phyloP scores from a whole-genome alignment of 2,113 vertebrate species.

The Callithrix jacchus region DNA sequence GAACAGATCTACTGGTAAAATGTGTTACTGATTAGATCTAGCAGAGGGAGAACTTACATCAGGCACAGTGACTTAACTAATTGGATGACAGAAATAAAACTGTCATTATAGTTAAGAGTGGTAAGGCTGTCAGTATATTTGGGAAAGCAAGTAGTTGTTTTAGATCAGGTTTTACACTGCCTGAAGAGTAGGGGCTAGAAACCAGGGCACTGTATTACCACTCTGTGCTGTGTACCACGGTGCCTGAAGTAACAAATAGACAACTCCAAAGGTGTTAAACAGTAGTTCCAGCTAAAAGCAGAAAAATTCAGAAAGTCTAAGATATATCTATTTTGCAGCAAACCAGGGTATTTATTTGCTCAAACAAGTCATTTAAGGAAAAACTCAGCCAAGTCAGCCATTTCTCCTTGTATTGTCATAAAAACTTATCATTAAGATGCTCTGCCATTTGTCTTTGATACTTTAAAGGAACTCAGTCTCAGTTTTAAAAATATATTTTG shows the following conservation, averaged over 20 bases:
- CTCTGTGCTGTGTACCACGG: neutral
- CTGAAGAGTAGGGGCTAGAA: neutral
- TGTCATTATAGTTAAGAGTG: neutral
- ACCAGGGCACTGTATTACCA: neutral
- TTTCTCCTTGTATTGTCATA: neutral
- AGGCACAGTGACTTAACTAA: neutral
- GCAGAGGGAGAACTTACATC: neutral
- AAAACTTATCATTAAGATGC: neutral
- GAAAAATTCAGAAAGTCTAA: neutral
- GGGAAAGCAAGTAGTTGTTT: constrained; percentile 8
- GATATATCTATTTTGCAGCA: neutral
- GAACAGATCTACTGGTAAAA: constrained; percentile 24
- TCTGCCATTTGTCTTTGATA: neutral
- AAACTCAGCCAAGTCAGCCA: neutral
- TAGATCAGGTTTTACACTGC: neutral
- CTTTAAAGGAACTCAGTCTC: neutral
- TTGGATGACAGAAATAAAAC: neutral
- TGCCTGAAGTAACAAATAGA: neutral
- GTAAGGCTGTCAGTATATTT: neutral
- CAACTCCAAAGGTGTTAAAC: constrained; percentile 22
- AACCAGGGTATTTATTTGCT: neutral
- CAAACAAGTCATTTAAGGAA: constrained; percentile 13
- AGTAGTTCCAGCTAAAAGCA: neutral
- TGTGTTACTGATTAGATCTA: constrained; percentile 59
- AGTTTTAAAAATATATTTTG: neutral